Conservation (phyloP, 1,140 invertebrate genomes). For the Periplaneta americana region DNA sequence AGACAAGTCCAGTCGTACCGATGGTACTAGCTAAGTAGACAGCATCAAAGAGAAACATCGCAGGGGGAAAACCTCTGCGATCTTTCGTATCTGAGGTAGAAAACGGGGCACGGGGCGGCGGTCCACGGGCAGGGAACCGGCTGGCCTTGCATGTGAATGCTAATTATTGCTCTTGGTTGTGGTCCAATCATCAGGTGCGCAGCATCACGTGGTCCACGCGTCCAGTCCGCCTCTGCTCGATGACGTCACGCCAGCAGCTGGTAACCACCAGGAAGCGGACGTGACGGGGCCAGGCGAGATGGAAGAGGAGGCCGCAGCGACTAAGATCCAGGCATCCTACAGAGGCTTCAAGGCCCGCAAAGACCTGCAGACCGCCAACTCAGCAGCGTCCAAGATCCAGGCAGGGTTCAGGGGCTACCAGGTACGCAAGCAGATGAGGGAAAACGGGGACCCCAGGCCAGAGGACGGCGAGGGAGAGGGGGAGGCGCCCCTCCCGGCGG, state of each 20-base stretch:
- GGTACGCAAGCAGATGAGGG: conserved; percentile 45
- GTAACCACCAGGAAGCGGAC: not conserved
- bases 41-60: too few species aligned
- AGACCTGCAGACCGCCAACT: conserved; percentile 29
- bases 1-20: too few species aligned
- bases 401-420: conserved; percentile 65
- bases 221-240: not conserved
- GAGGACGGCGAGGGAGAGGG: conserved; percentile 14
- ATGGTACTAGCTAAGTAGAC: too few species aligned
- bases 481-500: conserved; percentile 7
- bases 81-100: too few species aligned
- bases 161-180: not conserved
- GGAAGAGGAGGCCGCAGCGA: not conserved
- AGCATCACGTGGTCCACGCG: not conserved
- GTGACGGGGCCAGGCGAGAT: not conserved
- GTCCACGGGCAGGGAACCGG: not conserved
- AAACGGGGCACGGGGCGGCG: too few species aligned
- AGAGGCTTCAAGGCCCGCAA: conserved; percentile 14
- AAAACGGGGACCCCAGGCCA: not conserved
- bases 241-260: not conserved
- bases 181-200: not conserved
- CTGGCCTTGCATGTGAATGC: not conserved
- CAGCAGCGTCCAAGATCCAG: conserved; percentile 68
- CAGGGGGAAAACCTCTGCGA: too few species aligned
- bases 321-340: not conserved